A percentile compares a stretch with the other conserved stretches of the same genome.
Conservation (phyloP, 1,140 invertebrate genomes). For the Euwallacea fornicatus region DNA sequence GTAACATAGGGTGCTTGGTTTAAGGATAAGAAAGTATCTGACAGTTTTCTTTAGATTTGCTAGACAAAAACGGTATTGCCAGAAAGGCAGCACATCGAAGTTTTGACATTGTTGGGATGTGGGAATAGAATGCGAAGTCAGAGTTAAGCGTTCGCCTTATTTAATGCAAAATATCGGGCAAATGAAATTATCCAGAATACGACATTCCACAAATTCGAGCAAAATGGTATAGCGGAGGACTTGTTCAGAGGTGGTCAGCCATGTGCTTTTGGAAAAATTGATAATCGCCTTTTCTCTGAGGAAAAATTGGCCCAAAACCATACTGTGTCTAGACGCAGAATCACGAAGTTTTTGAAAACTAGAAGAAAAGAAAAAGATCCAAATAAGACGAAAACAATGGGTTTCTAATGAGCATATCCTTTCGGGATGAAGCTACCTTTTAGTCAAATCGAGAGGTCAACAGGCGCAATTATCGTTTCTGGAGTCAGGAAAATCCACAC, state of each 20-base stretch:
- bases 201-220: conserved; percentile 27
- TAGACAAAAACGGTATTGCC: not conserved
- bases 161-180: conserved; percentile 21
- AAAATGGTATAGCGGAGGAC: conserved; percentile 10
- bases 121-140: conserved; percentile 24
- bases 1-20: too few relatives aligned
- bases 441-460: conserved; percentile 13
- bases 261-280: conserved; percentile 20
- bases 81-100: conserved; percentile 18
- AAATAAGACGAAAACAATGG: conserved; percentile 20
- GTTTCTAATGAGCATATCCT: not conserved
- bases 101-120: conserved; percentile 25
- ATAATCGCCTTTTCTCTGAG: conserved; percentile 8
- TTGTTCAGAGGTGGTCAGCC: not conserved
- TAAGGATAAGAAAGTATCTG: too few relatives aligned
- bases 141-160: conserved; percentile 20
- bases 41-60: too few relatives aligned
- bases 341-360: conserved; percentile 11
- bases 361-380: conserved; percentile 4
- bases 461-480: not conserved
- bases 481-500: too few relatives aligned
- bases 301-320: conserved; percentile 7
- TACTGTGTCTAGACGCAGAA: conserved; percentile 5
- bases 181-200: conserved; percentile 13
- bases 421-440: conserved; percentile 15